Conservation (phyloP, 2,797 vertebrate genomes). For the Petrocephalus sullivani region DNA sequence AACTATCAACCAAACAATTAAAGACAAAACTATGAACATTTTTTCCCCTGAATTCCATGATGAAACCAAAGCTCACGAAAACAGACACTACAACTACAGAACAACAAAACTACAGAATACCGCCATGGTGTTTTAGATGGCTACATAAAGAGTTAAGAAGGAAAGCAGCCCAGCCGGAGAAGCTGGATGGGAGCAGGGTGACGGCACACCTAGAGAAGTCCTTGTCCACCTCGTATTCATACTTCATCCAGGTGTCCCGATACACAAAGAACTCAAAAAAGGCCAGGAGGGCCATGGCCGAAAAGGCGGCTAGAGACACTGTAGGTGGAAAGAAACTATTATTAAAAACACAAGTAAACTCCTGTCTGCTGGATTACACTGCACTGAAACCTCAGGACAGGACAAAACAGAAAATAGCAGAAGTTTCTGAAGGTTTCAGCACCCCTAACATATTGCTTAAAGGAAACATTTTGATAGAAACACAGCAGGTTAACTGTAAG, state of each 20-base stretch:
- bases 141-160: not conserved
- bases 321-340: slow-evolving; percentile 5
- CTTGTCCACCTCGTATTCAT: slow-evolving; percentile 96
- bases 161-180: not conserved
- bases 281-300: slow-evolving; percentile 81
- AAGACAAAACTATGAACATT: not conserved
- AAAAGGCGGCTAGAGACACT: slow-evolving; percentile 94
- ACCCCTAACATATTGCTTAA: not conserved
- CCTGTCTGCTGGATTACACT: not conserved
- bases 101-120: not conserved
- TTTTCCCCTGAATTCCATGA: not conserved
- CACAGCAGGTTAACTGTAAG: not conserved
- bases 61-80: not conserved
- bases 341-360: not conserved
- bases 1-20: not conserved
- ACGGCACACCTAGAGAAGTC: slow-evolving; percentile 83
- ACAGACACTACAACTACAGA: not conserved
- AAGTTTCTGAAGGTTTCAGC: not conserved
- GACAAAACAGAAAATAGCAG: not conserved
- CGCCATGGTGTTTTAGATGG: not conserved
- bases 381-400: not conserved
- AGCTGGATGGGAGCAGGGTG: not conserved
- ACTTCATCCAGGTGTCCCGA: slow-evolving; percentile 94
- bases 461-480: not conserved
- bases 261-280: slow-evolving; percentile 95